Conservation (phyloP, 2,888 invertebrate species). For the Eupsilia transversa region DNA sequence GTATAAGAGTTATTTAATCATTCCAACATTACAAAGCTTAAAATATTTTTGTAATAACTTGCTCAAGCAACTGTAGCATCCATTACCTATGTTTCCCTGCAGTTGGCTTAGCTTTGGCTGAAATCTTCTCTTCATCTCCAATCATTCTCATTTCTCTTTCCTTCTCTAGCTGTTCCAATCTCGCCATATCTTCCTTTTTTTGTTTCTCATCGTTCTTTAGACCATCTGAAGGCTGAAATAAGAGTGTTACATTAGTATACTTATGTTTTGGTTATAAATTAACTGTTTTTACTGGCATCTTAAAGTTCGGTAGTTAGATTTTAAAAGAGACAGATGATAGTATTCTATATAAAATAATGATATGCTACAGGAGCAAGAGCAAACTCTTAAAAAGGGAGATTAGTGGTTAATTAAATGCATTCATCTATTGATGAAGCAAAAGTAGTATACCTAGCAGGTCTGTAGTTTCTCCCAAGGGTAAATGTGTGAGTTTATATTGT, state of each 20-base stretch:
- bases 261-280: not conserved
- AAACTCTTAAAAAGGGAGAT: not conserved
- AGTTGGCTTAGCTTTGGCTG: constrained; percentile 72
- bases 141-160: constrained; percentile 95
- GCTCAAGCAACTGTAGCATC: not conserved
- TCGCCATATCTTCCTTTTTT: constrained; percentile 94
- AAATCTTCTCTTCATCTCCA: constrained; percentile 85
- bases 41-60: not conserved
- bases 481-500: too few species aligned
- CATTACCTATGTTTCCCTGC: constrained; percentile 91
- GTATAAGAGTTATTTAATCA: not conserved
- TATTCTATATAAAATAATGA: not conserved
- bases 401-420: not conserved
- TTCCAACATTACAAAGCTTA: not conserved
- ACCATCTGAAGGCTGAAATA: constrained; percentile 93
- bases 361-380: not conserved
- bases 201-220: constrained; percentile 96
- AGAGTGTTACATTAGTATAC: not conserved
- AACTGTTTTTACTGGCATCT: not conserved
- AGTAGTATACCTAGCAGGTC: not conserved
- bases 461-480: not conserved
- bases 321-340: not conserved
- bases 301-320: not conserved
- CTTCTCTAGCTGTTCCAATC: constrained; percentile 94
- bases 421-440: not conserved